Conservation (phyloP, 2,888 invertebrate species). For the Linnaemya tessellans region DNA sequence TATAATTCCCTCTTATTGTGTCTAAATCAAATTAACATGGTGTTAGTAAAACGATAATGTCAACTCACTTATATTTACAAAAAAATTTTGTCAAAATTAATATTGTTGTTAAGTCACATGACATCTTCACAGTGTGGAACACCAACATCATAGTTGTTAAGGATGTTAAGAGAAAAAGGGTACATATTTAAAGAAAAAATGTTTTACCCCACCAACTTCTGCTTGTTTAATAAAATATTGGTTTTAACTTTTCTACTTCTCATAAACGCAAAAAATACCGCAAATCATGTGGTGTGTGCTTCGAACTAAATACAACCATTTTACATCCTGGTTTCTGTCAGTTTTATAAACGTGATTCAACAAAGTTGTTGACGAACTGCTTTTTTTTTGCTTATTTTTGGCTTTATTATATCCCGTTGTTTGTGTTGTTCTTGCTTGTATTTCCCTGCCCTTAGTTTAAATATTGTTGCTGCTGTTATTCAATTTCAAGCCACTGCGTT, state of each 20-base stretch:
- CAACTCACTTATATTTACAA: slow-evolving; percentile 30
- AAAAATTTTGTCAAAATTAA: slow-evolving; percentile 9
- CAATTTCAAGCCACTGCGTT: slow-evolving; percentile 22
- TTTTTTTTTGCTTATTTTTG: slow-evolving; percentile 8
- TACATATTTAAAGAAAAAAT: not conserved
- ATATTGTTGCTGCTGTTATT: slow-evolving; percentile 9
- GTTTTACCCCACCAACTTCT: not conserved
- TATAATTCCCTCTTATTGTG: slow-evolving; percentile 58
- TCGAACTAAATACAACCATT: slow-evolving; percentile 51
- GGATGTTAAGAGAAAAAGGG: not conserved
- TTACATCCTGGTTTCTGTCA: slow-evolving; percentile 61
- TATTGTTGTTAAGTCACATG: not conserved
- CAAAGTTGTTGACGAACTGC: slow-evolving; percentile 19
- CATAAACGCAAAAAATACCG: slow-evolving; percentile 3
- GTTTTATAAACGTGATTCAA: slow-evolving; percentile 32
- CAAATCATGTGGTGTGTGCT: slow-evolving; percentile 23
- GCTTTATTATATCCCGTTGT: slow-evolving; percentile 50
- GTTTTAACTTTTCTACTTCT: not conserved
- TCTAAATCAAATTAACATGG: slow-evolving; percentile 55
- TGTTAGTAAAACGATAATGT: slow-evolving; percentile 11
- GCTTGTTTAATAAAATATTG: not conserved
- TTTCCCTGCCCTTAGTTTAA: slow-evolving; percentile 5
- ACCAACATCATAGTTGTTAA: not conserved
- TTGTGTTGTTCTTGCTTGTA: slow-evolving; percentile 19
- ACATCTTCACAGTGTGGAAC: not conserved